A percentile compares a stretch with the other conserved stretches of the same genome.
phyloP scores from a whole-genome alignment of 2,797 vertebrate species.

The Betta splendens region DNA sequence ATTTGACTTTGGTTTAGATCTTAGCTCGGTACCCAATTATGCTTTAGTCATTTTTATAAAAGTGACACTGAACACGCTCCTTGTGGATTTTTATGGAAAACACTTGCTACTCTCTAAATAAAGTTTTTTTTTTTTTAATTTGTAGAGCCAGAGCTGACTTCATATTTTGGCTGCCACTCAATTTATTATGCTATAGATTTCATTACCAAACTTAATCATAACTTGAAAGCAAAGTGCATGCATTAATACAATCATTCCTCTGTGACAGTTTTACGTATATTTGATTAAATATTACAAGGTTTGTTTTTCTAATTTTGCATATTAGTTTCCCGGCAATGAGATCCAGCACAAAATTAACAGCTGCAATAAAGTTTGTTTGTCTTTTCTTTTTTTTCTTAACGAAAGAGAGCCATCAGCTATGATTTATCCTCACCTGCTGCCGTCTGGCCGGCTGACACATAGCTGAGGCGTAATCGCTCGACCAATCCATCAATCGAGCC shows the following conservation, averaged over 20 bases:
- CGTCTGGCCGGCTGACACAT: slow-evolving; percentile 85
- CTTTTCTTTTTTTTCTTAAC: slow-evolving; percentile 74
- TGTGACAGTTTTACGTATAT: slow-evolving; percentile 89
- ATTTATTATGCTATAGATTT: slow-evolving; percentile 87
- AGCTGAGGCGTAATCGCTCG: slow-evolving; percentile 79
- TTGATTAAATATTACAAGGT: slow-evolving; percentile 93
- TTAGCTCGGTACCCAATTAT: neutral
- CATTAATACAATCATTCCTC: slow-evolving; percentile 87
- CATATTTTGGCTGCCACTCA: slow-evolving; percentile 72
- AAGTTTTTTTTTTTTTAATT: slow-evolving; percentile 26
- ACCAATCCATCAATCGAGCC: slow-evolving; percentile 80
- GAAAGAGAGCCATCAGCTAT: slow-evolving; percentile 54
- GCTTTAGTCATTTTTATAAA: neutral
- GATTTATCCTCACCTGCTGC: slow-evolving; percentile 58
- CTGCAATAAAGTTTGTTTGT: slow-evolving; percentile 86
- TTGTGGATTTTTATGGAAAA: slow-evolving; percentile 31
- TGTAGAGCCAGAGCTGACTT: slow-evolving; percentile 52
- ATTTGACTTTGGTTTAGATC: slow-evolving; percentile 2
- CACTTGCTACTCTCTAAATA: slow-evolving; percentile 39
- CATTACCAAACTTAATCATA: slow-evolving; percentile 91
- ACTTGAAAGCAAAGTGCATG: slow-evolving; percentile 84
- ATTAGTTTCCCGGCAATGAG: slow-evolving; percentile 85
- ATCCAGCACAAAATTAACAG: slow-evolving; percentile 81
- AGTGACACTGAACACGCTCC: slow-evolving; percentile 1
- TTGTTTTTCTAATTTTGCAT: slow-evolving; percentile 93